phyloP scores from a whole-genome alignment of 2,113 vertebrate genomes.

The Scatophagus argus region DNA sequence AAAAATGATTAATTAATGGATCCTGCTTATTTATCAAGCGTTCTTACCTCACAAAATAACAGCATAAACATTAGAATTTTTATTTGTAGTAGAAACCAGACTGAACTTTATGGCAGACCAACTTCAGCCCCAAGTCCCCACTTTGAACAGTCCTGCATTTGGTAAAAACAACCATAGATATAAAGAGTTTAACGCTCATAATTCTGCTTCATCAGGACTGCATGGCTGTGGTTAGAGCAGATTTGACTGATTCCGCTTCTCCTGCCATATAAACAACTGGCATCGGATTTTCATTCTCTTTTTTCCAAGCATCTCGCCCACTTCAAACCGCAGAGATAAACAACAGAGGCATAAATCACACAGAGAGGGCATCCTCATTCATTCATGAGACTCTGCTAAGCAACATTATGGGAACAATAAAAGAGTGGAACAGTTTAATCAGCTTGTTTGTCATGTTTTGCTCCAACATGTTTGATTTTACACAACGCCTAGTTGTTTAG shows the following conservation, averaged over 20 bases:
- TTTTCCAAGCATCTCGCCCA: background rate
- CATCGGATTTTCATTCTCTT: background rate
- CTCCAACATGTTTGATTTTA: background rate
- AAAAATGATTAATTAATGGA: too few relatives aligned
- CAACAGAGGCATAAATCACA: background rate
- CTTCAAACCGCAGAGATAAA: background rate
- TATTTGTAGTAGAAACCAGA: too few relatives aligned
- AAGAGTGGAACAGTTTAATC: background rate
- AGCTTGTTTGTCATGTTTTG: background rate
- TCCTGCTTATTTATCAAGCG: too few relatives aligned
- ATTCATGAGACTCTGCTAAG: background rate
- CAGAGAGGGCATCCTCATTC: background rate
- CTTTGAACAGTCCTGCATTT: too few relatives aligned
- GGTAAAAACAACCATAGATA: background rate
- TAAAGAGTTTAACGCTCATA: background rate
- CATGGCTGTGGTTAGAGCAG: background rate
- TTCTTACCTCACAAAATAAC: too few relatives aligned
- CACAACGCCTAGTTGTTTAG: background rate
- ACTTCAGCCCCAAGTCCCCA: too few relatives aligned
- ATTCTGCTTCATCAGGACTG: background rate
- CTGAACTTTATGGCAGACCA: too few relatives aligned
- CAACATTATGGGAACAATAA: background rate
- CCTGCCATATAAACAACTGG: too few relatives aligned
- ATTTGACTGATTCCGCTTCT: too few relatives aligned
- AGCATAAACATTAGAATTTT: too few relatives aligned